These are phyloP conservation scores for Nephrotoma flavescens DNA, from an alignment of 2,888 invertebrate genomes.

Conservation along the genomic window DNA sequence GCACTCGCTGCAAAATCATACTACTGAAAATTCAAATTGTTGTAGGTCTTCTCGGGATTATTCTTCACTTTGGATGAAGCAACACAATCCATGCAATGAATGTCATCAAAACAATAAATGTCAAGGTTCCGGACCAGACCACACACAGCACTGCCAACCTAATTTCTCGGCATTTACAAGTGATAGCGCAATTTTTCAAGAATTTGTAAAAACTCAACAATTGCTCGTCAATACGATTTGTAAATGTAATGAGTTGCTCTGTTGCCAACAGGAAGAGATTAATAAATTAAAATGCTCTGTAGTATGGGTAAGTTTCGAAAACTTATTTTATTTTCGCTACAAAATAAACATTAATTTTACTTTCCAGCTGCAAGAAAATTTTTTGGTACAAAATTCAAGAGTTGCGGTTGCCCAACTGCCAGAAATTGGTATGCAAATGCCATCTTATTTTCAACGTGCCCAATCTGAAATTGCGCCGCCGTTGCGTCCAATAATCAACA, in stretches of 20 bases:
- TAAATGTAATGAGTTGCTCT: slow-evolving; percentile 59
- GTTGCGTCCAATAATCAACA: slow-evolving; percentile 7
- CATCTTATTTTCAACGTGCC: slow-evolving; percentile 22
- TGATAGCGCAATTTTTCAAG: slow-evolving; percentile 26
- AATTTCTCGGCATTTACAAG: slow-evolving; percentile 16
- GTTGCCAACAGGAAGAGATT: slow-evolving; percentile 55
- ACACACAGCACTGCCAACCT: slow-evolving; percentile 10
- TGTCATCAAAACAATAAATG: not conserved
- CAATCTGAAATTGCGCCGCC: slow-evolving; percentile 27
- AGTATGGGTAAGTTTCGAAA: slow-evolving; percentile 25
- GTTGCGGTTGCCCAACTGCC: slow-evolving; percentile 15
- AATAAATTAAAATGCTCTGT: slow-evolving; percentile 43
- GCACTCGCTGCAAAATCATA: not conserved
- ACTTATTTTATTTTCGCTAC: not conserved
- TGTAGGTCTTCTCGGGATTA: not conserved
- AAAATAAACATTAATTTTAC: slow-evolving; percentile 2
- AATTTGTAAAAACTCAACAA: slow-evolving; percentile 38
- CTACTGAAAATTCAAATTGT: not conserved
- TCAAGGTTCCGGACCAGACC: slow-evolving; percentile 7
- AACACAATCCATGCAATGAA: not conserved
- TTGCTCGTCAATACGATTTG: slow-evolving; percentile 56
- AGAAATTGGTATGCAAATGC: slow-evolving; percentile 13
- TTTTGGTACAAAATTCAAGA: slow-evolving; percentile 16
- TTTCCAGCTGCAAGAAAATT: slow-evolving; percentile 26
- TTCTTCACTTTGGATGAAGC: not conserved